phyloP scores from a whole-genome alignment of 1,140 invertebrate species.

The Chironomus striatipennis region DNA sequence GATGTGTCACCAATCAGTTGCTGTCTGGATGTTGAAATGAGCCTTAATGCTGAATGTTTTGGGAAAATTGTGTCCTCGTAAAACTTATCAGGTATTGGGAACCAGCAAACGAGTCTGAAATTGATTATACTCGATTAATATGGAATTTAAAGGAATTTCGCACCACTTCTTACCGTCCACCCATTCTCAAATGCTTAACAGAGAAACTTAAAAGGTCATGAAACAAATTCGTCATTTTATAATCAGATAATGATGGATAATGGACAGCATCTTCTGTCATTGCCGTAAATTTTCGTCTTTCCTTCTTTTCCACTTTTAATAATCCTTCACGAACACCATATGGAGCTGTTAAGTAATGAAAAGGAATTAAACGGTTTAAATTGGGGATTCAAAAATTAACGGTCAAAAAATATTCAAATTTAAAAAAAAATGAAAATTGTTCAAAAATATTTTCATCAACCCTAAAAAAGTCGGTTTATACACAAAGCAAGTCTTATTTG shows the following conservation, averaged over 20 bases:
- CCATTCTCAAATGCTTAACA: slow-evolving; percentile 61
- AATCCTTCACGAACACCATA: slow-evolving; percentile 91
- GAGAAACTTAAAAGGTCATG: slow-evolving; percentile 76
- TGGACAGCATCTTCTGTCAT: slow-evolving; percentile 33
- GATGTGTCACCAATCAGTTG: slow-evolving; percentile 66
- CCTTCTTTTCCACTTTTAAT: slow-evolving; percentile 68
- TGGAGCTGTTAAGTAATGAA: slow-evolving; percentile 63
- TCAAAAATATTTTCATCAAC: neutral
- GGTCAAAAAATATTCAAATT: slow-evolving; percentile 27
- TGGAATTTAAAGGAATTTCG: too few species aligned
- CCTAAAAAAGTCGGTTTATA: neutral
- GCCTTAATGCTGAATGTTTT: slow-evolving; percentile 62
- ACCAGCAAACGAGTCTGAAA: slow-evolving; percentile 48
- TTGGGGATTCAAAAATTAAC: slow-evolving; percentile 27
- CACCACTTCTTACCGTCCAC: slow-evolving; percentile 68
- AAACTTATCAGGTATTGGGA: slow-evolving; percentile 70
- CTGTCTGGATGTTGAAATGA: slow-evolving; percentile 83
- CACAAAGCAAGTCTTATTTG: neutral
- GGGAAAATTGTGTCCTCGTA: slow-evolving; percentile 70
- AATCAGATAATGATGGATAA: slow-evolving; percentile 76
- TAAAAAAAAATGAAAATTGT: slow-evolving; percentile 25
- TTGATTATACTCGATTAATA: too few species aligned
- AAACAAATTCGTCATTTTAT: slow-evolving; percentile 70
- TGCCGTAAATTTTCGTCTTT: slow-evolving; percentile 39
- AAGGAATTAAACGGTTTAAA: slow-evolving; percentile 29